Evolutionary conservation across 2,113 vertebrate genomes (phyloP), one percentile per base, ranked within the genome.

Genomic region (Atrichornis clamosus): DNA sequence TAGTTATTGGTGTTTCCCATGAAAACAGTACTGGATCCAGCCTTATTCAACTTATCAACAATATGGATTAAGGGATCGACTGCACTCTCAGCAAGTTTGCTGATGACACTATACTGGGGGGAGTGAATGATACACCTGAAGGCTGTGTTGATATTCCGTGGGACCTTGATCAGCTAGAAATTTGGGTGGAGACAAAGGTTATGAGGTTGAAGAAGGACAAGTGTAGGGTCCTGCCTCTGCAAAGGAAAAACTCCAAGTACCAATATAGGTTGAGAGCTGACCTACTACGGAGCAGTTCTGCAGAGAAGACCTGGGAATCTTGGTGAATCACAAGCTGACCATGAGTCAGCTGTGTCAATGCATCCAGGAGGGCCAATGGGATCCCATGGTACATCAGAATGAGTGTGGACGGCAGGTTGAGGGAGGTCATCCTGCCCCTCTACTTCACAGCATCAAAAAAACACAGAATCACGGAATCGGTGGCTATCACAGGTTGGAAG

Each of bases 281-380:
- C 23, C 11, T 46, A 18, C 55, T 42, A 22, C 35, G 49, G 14
- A 49, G 8, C 24, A 27, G 20, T 6, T 56, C 26, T 56, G 4
- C 11, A 27, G 14, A 64, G 28, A 26, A 50, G 20, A 35, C 21
- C 20, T 39, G 20, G 20, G 7, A 26, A 6, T 63, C 47, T 12
- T 55, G 13, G 6, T 79, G n/a, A 11, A 30, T 63, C 20, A 63
- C 13, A 63, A 70, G 13, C 0, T 47, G 41, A 12, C 6, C 20
- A 33, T 26, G n/a, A 47, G 24, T 3, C 1, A 3, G 20, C 24
- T 56, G 6, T 42, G 24, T 9, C 24, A 23, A 10, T 56, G n/a
- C 0, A 0, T 6, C 7, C n/a, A 63, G 47, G 10, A 20, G 1
- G 6, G 41, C 19, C 7, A 35, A 0, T n/a, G 16, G 15, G 33